Conservation (phyloP, 53 echinoderm and acorn worm species). For the Crossaster papposus region DNA sequence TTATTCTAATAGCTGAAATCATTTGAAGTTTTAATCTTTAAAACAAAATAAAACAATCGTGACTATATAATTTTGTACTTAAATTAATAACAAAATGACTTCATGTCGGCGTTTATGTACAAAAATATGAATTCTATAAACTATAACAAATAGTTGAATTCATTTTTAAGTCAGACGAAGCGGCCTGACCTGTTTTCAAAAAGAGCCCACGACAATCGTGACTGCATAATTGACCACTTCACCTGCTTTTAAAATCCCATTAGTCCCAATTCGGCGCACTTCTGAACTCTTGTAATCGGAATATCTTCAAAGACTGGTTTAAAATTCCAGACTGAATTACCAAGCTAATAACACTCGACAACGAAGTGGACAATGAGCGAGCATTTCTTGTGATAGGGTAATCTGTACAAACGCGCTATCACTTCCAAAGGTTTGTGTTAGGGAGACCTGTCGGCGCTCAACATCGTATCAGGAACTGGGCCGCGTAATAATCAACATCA, state of each 20-base stretch:
- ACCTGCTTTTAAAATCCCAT: not conserved
- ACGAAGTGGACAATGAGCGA: not conserved
- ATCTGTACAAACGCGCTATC: not conserved
- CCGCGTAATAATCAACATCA: not conserved
- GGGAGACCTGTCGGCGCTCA: not conserved
- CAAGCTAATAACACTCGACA: not conserved
- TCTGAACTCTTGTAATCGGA: not conserved
- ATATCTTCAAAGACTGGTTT: not conserved
- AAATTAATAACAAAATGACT: no score
- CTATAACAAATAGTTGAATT: no score
- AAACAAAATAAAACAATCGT: no score
- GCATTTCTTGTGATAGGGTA: not conserved
- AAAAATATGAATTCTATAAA: not conserved
- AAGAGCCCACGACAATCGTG: not conserved
- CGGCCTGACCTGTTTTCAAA: not conserved
- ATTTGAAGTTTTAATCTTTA: no score
- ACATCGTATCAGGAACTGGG: not conserved
- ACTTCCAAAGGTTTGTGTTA: not conserved
- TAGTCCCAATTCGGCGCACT: not conserved
- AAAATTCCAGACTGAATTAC: not conserved
- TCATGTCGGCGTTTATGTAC: no score
- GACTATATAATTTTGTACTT: no score
- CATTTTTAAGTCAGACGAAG: not conserved
- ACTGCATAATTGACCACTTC: conserved; percentile 8
- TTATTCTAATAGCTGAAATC: no score